Base-by-base conservation (phyloP, 37 sponge, comb jelly and placozoan species). In the Theonella swinhoei region DNA sequence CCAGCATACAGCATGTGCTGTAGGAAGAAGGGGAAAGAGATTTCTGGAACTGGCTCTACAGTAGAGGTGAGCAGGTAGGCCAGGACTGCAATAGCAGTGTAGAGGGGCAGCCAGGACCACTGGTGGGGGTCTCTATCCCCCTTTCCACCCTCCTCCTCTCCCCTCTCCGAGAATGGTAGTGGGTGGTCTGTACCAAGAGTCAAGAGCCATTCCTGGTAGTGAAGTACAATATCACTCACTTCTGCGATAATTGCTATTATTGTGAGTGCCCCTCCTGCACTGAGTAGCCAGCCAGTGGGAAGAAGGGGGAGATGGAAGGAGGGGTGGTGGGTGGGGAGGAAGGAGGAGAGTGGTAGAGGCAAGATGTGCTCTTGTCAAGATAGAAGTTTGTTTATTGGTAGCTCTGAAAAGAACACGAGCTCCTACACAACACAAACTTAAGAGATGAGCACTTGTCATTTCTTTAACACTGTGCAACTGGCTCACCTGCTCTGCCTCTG, bases 1-100 rank as follows among this genome's bases (percentile, higher is more conserved):
- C 94, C 94, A 43, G 87, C 85, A 34, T 79, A 60, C 25, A 93
- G 84, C 86, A 93, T 93, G 62, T 89, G 78, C 64, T 93, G 82
- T 32, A 86, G 80, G 78, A 93, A 93, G 82, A 62, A 87, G 26
- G 94, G 74, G 76, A 89, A 93, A 25, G 90, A 83, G 54, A 93
- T 75, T 66, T 88, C 79, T 31, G 90, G 87, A 47, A 89, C 43
- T 36, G 79, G 78, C 37, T 83, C 82, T 4, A 80, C 68, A 54
- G 62, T 70, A 9, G 75, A 62, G 9, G 73, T 32, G 30, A 91
- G 60, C 67, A 78, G 78, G 83, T 86, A 91, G 38, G 75, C 66
- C n/a, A 77, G 54, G 2, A 70, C 67, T 4, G 74, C 73, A 29
- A 84, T 3, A 9, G 83, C 42, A 26, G 66, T 26, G 39, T 36